Conservation (phyloP, 2,797 vertebrate species). For the Schizothorax lantsangensis region DNA sequence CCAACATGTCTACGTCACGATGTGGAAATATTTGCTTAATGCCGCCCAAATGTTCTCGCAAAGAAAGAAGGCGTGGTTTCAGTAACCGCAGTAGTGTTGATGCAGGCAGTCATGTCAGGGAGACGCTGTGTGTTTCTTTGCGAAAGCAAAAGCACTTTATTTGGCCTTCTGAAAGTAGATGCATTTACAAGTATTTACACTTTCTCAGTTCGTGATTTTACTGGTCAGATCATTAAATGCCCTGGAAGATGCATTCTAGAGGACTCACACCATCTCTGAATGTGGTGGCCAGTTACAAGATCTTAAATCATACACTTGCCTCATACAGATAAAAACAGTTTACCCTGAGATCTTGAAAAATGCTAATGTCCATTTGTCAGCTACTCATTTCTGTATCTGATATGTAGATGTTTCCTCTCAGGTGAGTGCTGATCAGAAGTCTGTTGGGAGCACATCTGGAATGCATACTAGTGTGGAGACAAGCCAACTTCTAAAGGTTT, state of each 20-base stretch:
- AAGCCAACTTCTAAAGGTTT: slow-evolving; percentile 86
- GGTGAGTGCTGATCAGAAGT: slow-evolving; percentile 90
- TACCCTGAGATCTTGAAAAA: not conserved
- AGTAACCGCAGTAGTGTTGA: too few species aligned
- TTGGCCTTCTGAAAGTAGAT: too few species aligned
- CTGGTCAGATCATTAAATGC: not conserved
- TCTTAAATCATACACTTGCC: not conserved
- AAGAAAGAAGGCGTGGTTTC: too few species aligned
- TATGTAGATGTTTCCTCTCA: slow-evolving; percentile 62
- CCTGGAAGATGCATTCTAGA: not conserved
- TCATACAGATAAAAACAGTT: not conserved
- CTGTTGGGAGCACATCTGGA: slow-evolving; percentile 86
- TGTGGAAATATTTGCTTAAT: too few species aligned
- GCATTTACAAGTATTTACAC: not conserved
- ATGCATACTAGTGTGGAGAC: slow-evolving; percentile 95
- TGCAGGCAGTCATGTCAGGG: too few species aligned
- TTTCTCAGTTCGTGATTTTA: not conserved
- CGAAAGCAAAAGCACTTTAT: too few species aligned
- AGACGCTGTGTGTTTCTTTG: too few species aligned
- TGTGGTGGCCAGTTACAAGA: not conserved
- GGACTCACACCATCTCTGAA: not conserved
- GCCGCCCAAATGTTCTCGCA: too few species aligned
- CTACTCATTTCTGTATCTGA: not conserved
- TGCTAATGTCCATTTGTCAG: not conserved
- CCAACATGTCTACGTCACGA: too few species aligned